These are phyloP conservation scores for Gadus macrocephalus DNA, from an alignment of 2,113 vertebrate species.

Conservation along the genomic window DNA sequence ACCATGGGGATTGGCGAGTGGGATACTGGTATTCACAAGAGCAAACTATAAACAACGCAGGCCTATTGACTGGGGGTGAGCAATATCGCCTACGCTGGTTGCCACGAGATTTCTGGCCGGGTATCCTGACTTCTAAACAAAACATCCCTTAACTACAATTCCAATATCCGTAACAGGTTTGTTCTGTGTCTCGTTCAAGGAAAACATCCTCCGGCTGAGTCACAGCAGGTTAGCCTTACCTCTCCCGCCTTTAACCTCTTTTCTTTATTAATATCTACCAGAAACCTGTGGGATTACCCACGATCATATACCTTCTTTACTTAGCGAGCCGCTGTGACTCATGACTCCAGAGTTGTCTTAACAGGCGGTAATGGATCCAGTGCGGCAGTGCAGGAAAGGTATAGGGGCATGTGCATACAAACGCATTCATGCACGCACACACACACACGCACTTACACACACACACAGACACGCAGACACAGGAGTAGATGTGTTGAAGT, in stretches of 20 bases:
- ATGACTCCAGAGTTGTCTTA: constrained; percentile 53
- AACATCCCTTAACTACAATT: constrained; percentile 34
- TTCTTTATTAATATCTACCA: constrained; percentile 41
- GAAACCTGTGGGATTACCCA: constrained; percentile 44
- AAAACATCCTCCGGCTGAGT: constrained; percentile 61
- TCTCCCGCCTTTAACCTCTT: constrained; percentile 57
- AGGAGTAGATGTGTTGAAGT: constrained; percentile 36
- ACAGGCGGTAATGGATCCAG: constrained; percentile 49
- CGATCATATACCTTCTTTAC: constrained; percentile 48
- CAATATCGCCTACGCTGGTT: neutral
- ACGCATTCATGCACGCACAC: constrained; percentile 8
- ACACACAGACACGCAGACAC: constrained; percentile 26
- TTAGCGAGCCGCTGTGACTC: constrained; percentile 47
- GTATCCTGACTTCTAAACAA: constrained; percentile 23
- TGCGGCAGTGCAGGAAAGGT: constrained; percentile 26
- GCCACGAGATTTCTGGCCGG: neutral
- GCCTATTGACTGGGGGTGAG: neutral
- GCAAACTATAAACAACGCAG: neutral
- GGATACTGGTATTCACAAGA: neutral
- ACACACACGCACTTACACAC: neutral
- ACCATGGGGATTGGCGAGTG: neutral
- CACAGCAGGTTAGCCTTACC: constrained; percentile 61
- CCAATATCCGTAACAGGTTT: constrained; percentile 38
- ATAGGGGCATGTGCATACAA: constrained; percentile 23
- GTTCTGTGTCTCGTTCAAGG: constrained; percentile 55